Base-by-base conservation (phyloP, 2,113 vertebrate species). In the Channa maculata region DNA sequence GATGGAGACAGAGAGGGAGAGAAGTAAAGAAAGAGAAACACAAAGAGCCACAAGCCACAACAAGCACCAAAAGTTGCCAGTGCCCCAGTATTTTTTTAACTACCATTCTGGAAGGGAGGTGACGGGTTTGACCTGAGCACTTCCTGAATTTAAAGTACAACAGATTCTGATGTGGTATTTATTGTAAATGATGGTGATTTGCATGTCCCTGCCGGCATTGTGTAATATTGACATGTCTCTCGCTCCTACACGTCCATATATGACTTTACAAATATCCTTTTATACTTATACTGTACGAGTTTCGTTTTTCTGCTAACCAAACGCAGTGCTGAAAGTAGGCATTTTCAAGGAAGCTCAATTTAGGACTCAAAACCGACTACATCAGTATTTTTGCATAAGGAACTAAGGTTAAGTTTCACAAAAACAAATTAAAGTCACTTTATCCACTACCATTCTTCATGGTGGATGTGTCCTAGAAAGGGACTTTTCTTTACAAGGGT, bases 31-130 rank as follows among this genome's bases (percentile, higher is more conserved):
- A 43, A 67, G 34, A 43, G 52, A 70, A 64, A 71, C 2, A 14
- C 43, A 65, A 12, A 62, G 59, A 75, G 73, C 70, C 65, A 87
- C 57, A 80, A 71, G 75, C 83, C 71, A 86, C 67, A 77, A 55
- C 54, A 61, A 69, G 34, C 66, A 68, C 39, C 54, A 45, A 61
- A 74, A 71, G 49, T 64, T 79, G 77, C 68, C 76, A 48, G 14
- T 45, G 72, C 8, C 41, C 72, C 46, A 3, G 1, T 61, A 13
- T 24, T 53, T 63, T 58, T 68, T 64, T 41, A 57, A 74, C n/a
- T 62, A 39, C 38, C 50, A 13, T 45, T 80, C 49, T 65, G 38
- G 12, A 55, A 41, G 33, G 14, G 34, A 51, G 60, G 46, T 44
- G 78, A 63, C 65, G 57, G 67, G 71, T 76, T 39, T 49, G 43